Base-by-base conservation (phyloP, 2,888 invertebrate genomes). In the Holacanthella duospinosa region DNA sequence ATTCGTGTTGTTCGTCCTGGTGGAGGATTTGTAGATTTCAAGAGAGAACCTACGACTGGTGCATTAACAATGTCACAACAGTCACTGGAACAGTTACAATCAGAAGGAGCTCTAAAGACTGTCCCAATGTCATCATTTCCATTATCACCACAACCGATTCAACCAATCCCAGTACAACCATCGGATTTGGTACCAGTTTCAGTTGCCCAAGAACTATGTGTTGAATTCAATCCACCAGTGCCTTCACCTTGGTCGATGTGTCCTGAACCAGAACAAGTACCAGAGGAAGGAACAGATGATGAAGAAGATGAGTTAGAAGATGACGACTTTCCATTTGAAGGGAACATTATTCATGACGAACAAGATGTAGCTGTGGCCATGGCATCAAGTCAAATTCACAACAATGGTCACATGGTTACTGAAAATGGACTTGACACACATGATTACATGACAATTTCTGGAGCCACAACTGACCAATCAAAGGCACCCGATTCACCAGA, bases 321-420 rank as follows among this genome's bases (percentile, higher is more conserved):
- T 26, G 71, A 73, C 43, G 71, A 70, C 9, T 65, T 59, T 27
- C 68, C 67, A 1, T 71, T 70, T 60, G 70, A 71, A 64, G 71
- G 71, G 0, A 70, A 72, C 48, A 73, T 73, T 16, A 73, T 73
- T 26, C 73, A 73, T 58, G 73, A 73, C 59, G 71, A 71, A 53
- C 71, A 73, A 54, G 73, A 73, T 60, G 48, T 73, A 27, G 73
- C 65, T 6, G 73, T 70, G 55, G 69, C 71, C 2, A 60, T 73
- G 1, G 73, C 71, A 12, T 29, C 36, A 3, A 28, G 6, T 6
- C 27, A 27, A 16, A n/a, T 21, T 53, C 53, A 53, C 21, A n/a
- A 53, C 12, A n/a, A n/a, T 21, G 9, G 3, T 6, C 36, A 6
- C 36, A 54, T 21, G 19, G 62, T 63, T 1, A 55, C 48, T 3